Base-by-base conservation (phyloP, 2,113 vertebrate species). In the Hippocampus mohnikei region DNA sequence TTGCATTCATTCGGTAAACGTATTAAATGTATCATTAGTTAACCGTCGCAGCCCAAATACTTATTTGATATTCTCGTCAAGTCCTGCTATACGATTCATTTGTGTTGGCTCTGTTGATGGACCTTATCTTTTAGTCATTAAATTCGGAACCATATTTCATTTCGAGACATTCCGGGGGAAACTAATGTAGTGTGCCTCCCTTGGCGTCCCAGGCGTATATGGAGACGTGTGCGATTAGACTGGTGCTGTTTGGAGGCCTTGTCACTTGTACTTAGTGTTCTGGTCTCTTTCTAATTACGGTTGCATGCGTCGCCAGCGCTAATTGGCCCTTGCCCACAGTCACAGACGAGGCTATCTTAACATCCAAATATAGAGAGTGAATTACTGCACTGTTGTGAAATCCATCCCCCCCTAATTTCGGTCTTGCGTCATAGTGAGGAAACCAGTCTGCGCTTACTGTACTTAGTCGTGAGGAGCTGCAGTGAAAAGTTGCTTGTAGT, bases 241-340 rank as follows among this genome's bases (percentile, higher is more conserved):
- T 70, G 73, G 69, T 75, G 63, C 74, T 81, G 85, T 87, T 87
- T 81, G 74, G 50, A 66, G 80, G 80, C 81, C 81, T 81, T 73
- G 78, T 80, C 68, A 75, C 72, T 81, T 87, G 82, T 82, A 61
- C 76, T 86, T 85, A 85, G 82, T 79, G 80, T 80, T 72, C 80
- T 84, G 75, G 71, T 87, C 83, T 81, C 27, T 23, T 82, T 78
- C 84, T 84, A 84, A 87, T 90, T 89, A 87, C 42, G 29, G 76
- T 71, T 56, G 67, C 79, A 69, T 63, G 83, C 87, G 75, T 75
- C 71, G 72, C 77, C 72, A 27, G 63, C 16, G 63, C 63, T 65
- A 65, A 65, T 65, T 65, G 63, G 63, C 63, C 62, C 21, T 64
- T 23, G 62, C 62, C 41, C 13, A 46, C n/a, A 44, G 41, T 74